Conservation (phyloP, 2,797 vertebrate genomes). For the Scleropages formosus region DNA sequence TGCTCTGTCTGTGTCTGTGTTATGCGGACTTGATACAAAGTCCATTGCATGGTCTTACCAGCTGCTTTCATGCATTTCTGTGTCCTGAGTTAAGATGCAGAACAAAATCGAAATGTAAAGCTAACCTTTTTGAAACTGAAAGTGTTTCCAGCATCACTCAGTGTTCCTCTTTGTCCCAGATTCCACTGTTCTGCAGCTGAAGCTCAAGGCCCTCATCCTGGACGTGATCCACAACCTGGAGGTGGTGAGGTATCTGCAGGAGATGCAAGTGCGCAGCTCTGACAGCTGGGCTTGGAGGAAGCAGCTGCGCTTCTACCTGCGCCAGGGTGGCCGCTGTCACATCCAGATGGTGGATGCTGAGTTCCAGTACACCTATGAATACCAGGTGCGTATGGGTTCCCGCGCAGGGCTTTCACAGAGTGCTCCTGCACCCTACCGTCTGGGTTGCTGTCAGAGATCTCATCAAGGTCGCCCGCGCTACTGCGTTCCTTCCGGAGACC, state of each 20-base stretch:
- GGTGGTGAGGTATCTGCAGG: conserved; percentile 82
- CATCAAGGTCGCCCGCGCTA: too few species aligned
- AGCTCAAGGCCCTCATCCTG: conserved; percentile 92
- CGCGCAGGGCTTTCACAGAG: too few species aligned
- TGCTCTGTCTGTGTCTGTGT: conserved; percentile 16
- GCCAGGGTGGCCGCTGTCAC: conserved; percentile 72
- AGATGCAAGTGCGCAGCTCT: conserved; percentile 67
- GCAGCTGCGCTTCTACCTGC: conserved; percentile 91
- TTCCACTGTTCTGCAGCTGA: conserved; percentile 80
- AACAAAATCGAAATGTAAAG: too few species aligned
- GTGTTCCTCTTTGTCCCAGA: conserved; percentile 60
- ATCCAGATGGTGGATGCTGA: conserved; percentile 92
- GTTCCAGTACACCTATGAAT: conserved; percentile 92
- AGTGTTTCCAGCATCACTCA: conserved; percentile 9
- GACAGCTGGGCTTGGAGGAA: conserved; percentile 93
- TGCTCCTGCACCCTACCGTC: too few species aligned
- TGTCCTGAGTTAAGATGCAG: too few species aligned
- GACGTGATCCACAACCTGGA: conserved; percentile 95
- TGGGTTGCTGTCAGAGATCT: too few species aligned
- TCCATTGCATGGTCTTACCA: not conserved
- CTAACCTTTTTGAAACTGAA: too few species aligned
- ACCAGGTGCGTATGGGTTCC: conserved; percentile 76
- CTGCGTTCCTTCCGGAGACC: too few species aligned
- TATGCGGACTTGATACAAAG: not conserved
- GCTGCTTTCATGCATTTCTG: too few species aligned